phyloP scores from a whole-genome alignment of 2,888 invertebrate genomes.

The Heteropelma amictum region DNA sequence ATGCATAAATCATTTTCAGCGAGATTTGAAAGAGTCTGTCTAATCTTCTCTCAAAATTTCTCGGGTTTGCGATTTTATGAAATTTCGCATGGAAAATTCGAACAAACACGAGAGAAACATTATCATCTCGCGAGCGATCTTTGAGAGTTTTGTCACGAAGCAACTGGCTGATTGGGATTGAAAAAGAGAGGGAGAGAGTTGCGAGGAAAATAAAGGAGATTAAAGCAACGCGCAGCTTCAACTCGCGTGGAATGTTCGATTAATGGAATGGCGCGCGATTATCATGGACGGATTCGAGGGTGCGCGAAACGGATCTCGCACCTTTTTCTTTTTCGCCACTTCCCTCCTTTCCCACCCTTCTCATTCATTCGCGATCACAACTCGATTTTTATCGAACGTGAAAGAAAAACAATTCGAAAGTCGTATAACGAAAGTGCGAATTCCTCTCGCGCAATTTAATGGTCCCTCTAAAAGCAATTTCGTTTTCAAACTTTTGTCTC shows the following conservation, averaged over 20 bases:
- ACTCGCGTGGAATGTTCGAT: slow-evolving; percentile 51
- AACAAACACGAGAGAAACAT: too few species aligned
- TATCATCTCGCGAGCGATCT: background rate
- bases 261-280: slow-evolving; percentile 56
- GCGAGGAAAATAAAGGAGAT: slow-evolving; percentile 22
- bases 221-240: slow-evolving; percentile 30
- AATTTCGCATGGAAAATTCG: too few species aligned
- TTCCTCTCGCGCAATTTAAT: slow-evolving; percentile 42
- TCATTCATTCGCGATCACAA: slow-evolving; percentile 30
- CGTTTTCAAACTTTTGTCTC: slow-evolving; percentile 30
- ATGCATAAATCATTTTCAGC: too few species aligned
- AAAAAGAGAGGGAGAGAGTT: slow-evolving; percentile 3
- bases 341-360: slow-evolving; percentile 14
- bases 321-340: slow-evolving; percentile 12
- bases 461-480: slow-evolving; percentile 55
- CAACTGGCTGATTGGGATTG: background rate
- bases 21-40: too few species aligned
- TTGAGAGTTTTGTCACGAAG: slow-evolving; percentile 27
- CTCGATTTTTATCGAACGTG: slow-evolving; percentile 40
- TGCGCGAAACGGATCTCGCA: slow-evolving; percentile 22
- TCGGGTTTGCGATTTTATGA: too few species aligned
- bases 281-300: slow-evolving; percentile 58
- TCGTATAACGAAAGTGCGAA: slow-evolving; percentile 45
- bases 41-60: too few species aligned
- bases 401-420: slow-evolving; percentile 48